Conservation (phyloP, 2,113 vertebrate genomes). For the Chitala chitala region DNA sequence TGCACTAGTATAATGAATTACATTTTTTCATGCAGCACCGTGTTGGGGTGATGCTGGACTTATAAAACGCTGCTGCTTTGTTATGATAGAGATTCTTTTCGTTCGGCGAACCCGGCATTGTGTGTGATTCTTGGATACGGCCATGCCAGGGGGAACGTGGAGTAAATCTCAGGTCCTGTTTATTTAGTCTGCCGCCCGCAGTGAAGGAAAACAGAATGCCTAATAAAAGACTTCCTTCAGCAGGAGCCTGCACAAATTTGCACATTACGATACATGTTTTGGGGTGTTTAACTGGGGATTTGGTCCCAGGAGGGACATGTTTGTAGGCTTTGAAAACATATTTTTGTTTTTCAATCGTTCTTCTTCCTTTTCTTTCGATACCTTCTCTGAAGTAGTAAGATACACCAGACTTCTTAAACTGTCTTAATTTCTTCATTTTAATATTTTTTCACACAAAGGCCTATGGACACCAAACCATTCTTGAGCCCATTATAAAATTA, state of each 20-base stretch:
- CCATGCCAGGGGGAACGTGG: constrained; percentile 49
- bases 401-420: not conserved
- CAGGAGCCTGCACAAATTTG: constrained; percentile 56
- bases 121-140: constrained; percentile 78
- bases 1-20: constrained; percentile 59
- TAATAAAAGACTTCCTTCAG: constrained; percentile 75
- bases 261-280: constrained; percentile 52
- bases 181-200: constrained; percentile 73
- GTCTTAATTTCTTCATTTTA: constrained; percentile 6
- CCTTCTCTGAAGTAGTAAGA: not conserved
- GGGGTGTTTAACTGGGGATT: constrained; percentile 7
- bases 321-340: constrained; percentile 1
- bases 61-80: constrained; percentile 56
- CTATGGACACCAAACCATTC: constrained; percentile 26
- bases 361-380: not conserved
- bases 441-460: not conserved
- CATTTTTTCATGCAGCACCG: constrained; percentile 61
- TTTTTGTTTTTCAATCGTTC: not conserved
- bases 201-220: constrained; percentile 68
- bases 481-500: constrained; percentile 26
- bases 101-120: constrained; percentile 63
- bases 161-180: constrained; percentile 65
- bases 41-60: constrained; percentile 31
- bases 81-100: constrained; percentile 83
- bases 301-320: not conserved